phyloP scores from a whole-genome alignment of 1,140 invertebrate genomes.

The Pogonognathellus flavescens region DNA sequence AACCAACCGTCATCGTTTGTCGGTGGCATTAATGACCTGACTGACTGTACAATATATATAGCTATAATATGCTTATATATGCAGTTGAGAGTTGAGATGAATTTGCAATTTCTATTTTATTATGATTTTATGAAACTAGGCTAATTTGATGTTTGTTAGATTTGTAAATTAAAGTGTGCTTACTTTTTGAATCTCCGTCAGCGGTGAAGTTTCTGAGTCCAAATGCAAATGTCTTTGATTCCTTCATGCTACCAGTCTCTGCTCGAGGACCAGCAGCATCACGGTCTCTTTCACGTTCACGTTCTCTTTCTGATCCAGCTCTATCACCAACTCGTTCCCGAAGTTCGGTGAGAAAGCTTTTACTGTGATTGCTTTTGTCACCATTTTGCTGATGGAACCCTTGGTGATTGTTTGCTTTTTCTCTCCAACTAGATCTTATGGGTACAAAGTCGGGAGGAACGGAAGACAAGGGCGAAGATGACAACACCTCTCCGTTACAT shows the following conservation, averaged over 20 bases:
- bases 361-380: slow-evolving; percentile 37
- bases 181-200: slow-evolving; percentile 28
- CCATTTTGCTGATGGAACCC: slow-evolving; percentile 11
- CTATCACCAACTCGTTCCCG: slow-evolving; percentile 14
- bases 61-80: too few species aligned
- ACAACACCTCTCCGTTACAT: background rate
- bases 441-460: slow-evolving; percentile 28
- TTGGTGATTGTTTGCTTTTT: slow-evolving; percentile 20
- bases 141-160: too few species aligned
- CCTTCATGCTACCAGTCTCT: slow-evolving; percentile 61
- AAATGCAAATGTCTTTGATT: slow-evolving; percentile 64
- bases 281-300: slow-evolving; percentile 14
- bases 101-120: too few species aligned
- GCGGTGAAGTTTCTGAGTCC: slow-evolving; percentile 56
- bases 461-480: background rate
- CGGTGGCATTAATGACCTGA: too few species aligned
- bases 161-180: background rate
- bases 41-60: too few species aligned
- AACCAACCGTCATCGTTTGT: too few species aligned
- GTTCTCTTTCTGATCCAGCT: slow-evolving; percentile 8
- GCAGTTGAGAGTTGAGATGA: too few species aligned
- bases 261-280: slow-evolving; percentile 26
- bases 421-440: slow-evolving; percentile 49
- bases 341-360: slow-evolving; percentile 29
- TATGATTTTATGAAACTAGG: background rate